Conservation (phyloP, 2,888 invertebrate genomes). For the Limnephilus auricula region DNA sequence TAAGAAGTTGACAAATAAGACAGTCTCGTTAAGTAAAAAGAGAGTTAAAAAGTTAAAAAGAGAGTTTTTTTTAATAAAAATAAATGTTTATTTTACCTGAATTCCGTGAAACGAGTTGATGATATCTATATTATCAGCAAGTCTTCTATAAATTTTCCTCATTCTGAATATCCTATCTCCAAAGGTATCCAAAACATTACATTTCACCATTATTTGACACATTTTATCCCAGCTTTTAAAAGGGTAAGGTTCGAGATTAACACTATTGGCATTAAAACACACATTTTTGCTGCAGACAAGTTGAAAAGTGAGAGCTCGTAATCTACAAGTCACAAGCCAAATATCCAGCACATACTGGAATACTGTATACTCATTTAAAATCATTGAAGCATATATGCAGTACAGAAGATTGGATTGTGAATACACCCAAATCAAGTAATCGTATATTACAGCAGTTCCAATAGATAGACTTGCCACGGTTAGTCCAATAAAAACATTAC, state of each 20-base stretch:
- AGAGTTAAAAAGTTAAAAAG: too few relatives aligned
- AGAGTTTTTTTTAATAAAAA: too few relatives aligned
- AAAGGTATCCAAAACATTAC: background rate
- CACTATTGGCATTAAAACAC: background rate
- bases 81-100: background rate
- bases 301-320: background rate
- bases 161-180: background rate
- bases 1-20: too few relatives aligned
- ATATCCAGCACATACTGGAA: conserved; percentile 29
- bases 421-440: background rate
- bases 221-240: too few relatives aligned
- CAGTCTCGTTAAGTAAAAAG: too few relatives aligned
- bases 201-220: too few relatives aligned
- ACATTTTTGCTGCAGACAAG: background rate
- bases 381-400: background rate
- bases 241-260: too few relatives aligned
- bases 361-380: background rate
- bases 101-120: conserved; percentile 14
- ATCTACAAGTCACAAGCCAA: conserved; percentile 4
- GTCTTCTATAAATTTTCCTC: conserved; percentile 10
- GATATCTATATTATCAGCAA: conserved; percentile 35
- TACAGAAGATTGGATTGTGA: background rate
- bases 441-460: background rate
- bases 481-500: background rate
- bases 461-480: background rate